Conservation (phyloP, 2,888 invertebrate species). For the Isoperla grammatica region DNA sequence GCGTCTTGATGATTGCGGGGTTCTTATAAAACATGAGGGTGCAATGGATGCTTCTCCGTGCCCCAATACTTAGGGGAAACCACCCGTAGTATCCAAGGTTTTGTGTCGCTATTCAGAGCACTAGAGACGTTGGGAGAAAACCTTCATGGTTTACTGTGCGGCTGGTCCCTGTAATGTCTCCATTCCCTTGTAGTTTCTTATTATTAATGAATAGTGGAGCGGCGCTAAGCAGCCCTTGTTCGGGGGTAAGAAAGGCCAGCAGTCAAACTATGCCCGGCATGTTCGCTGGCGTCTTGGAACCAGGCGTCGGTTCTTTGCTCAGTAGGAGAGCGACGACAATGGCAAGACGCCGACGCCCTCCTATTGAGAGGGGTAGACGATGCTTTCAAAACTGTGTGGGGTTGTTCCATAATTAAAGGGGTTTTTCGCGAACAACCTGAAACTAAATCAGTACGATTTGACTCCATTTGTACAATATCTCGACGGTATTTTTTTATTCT, state of each 20-base stretch:
- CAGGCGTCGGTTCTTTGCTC: constrained; percentile 17
- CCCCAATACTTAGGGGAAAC: constrained; percentile 13
- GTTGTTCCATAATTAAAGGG: too few relatives aligned
- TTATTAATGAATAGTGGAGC: constrained; percentile 26
- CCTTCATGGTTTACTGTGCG: constrained; percentile 7
- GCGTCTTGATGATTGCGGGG: constrained; percentile 4
- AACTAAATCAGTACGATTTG: too few relatives aligned
- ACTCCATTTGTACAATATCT: too few relatives aligned
- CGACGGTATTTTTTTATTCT: too few relatives aligned
- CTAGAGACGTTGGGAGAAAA: constrained; percentile 1
- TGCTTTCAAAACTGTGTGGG: not conserved
- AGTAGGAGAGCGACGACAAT: constrained; percentile 17
- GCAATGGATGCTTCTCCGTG: constrained; percentile 7
- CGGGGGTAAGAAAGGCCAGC: constrained; percentile 15
- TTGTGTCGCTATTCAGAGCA: constrained; percentile 15
- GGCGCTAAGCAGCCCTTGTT: constrained; percentile 11
- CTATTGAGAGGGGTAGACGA: constrained; percentile 17
- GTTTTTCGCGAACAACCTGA: too few relatives aligned
- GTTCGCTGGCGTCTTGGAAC: constrained; percentile 16
- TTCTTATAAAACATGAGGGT: constrained; percentile 12
- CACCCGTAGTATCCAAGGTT: constrained; percentile 13
- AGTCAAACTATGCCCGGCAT: constrained; percentile 26
- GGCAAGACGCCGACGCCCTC: constrained; percentile 21
- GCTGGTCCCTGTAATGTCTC: constrained; percentile 22
- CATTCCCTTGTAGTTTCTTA: constrained; percentile 25